Base-by-base conservation (phyloP, 2,113 vertebrate genomes). In the Gila orcuttii region DNA sequence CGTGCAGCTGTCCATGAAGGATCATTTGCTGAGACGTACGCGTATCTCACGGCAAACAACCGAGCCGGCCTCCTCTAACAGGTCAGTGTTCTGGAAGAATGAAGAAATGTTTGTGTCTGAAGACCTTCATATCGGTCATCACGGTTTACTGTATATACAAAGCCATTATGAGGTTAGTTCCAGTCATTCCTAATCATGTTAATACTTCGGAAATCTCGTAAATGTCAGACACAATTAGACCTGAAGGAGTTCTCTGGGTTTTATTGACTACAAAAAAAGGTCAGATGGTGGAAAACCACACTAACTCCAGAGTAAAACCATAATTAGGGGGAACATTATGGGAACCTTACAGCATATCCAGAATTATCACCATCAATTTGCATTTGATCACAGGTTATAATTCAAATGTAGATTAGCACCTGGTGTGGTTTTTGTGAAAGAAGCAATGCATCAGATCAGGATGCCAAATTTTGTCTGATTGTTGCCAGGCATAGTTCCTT, bases 1-100 rank as follows among this genome's bases (percentile, higher is more conserved):
- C 86, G 96, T 97, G 7, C 96, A 97, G 94, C 95, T 96, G 92
- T 96, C 96, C 0, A 96, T 97, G 93, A 95, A 93, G 60, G 96
- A 97, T 62, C 96, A 97, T 87, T 88, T 96, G 83, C 92, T 95
- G 93, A 90, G 95, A 45, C 95, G 95, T 52, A 94, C 96, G 3
- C 91, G 95, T 6, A 96, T 97, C 83, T 95, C 97, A 90, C 87
- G 96, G 36, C 96, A 97, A 86, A 95, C 95, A 2, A 97, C 96
- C 0, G 96, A 97, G 89, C 96, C 96, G 0, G 92, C 96, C 0
- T 97, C 96, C 0, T 97, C 96, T 10, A 96, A 94, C 92, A 96
- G 96, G 96, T 97, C 73, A 93, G 83, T 39, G 57, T 86, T 74
- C 82, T 74, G 82, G 82, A 83, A 73, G 66, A 83, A 73, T 71